Conservation (phyloP, 1,140 invertebrate genomes). For the Cheumatopsyche charites region DNA sequence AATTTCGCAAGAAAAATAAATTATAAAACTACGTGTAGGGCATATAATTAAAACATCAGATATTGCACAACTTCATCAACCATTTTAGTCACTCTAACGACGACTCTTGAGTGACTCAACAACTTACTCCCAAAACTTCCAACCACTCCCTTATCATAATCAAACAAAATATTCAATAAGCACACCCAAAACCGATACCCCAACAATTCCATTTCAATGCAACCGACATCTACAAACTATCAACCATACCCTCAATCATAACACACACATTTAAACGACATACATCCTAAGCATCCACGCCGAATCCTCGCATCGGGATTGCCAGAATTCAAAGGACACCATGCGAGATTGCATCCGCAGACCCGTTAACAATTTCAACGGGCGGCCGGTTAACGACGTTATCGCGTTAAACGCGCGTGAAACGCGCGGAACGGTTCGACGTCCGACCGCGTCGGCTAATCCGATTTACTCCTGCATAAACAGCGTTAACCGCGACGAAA, state of each 20-base stretch:
- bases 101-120: too few species aligned
- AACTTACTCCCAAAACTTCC: too few species aligned
- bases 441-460: constrained; percentile 3
- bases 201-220: too few species aligned
- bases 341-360: not conserved
- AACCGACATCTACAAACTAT: not conserved
- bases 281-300: not conserved
- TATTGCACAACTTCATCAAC: too few species aligned
- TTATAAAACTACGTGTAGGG: too few species aligned
- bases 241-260: not conserved
- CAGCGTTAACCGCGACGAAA: constrained; percentile 17
- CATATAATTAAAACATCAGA: too few species aligned
- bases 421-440: constrained; percentile 11
- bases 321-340: not conserved
- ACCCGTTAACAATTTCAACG: not conserved
- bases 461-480: constrained; percentile 21
- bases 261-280: not conserved
- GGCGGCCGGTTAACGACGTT: constrained; percentile 9
- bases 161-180: too few species aligned
- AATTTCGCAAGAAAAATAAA: too few species aligned
- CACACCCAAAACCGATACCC: too few species aligned
- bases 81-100: too few species aligned
- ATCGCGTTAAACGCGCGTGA: constrained; percentile 12
- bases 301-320: not conserved
- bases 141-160: too few species aligned